Base-by-base conservation (phyloP, 1,140 invertebrate genomes). In the Aphaenogaster ashmeadi region DNA sequence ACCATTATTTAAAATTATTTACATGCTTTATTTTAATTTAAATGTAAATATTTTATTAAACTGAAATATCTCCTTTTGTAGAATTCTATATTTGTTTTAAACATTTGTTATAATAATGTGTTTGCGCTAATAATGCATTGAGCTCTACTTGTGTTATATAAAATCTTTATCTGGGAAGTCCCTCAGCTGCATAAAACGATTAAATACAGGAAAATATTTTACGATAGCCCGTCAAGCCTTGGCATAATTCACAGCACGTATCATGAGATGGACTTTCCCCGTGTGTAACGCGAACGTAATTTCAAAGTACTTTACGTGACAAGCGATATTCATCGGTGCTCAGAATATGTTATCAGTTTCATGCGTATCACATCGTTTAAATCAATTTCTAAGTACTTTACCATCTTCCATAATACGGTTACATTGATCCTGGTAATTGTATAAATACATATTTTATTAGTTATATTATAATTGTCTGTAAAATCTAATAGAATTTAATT, bases 251-350 rank as follows among this genome's bases (percentile, higher is more conserved):
- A 50, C 4, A 15, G 2, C 8, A 38, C 8, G 21, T 60, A 47
- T 47, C 3, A 50, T 11, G n/a, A 80, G 38, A n/a, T 7, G 33
- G 33, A 50, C 15, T 80, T 66, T 66, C 47, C 60, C 27, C n/a
- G 8, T 38, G 18, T 54, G 2, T 7, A 60, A 66, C 8, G 27
- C 27, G 7, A 60, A 41, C 3, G 9, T 58, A 50, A 64, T 21
- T 64, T 79, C 60, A 2, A 50, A 79, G 9, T 36, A 27, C n/a
- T 33, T 66, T 66, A 38, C 44, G 50, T 38, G 58, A 79, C 56
- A 36, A 33, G 13, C 21, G 9, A 64, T 79, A 79, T 50, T 11
- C 18, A 66, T 38, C 7, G 3, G 1, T 8, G 15, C 62, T 66
- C 62, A 66, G 18, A 66, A 62, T 62, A n/a, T 6, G 5, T 78